Conservation (phyloP, 2,888 invertebrate genomes). For the Ornithoptera priamus region DNA sequence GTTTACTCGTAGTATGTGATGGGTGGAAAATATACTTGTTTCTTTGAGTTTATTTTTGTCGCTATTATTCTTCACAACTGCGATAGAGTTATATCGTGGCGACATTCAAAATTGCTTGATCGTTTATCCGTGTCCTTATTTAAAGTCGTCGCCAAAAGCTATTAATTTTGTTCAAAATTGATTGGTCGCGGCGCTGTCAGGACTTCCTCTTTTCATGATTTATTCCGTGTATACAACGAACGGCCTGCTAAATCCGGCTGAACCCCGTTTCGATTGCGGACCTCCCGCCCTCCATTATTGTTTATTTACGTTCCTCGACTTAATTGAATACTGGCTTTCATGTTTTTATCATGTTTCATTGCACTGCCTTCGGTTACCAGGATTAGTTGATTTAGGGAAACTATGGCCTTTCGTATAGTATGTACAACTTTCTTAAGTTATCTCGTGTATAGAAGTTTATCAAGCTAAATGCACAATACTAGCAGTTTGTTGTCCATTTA, state of each 20-base stretch:
- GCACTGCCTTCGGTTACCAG: constrained; percentile 13
- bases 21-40: no score
- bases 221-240: constrained; percentile 18
- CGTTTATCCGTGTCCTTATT: constrained; percentile 1
- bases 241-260: constrained; percentile 15
- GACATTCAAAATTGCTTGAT: neutral
- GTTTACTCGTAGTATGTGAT: neutral
- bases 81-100: neutral
- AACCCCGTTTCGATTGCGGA: constrained; percentile 16
- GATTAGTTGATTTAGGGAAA: constrained; percentile 27
- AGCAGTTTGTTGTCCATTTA: neutral
- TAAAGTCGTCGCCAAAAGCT: constrained; percentile 9
- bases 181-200: constrained; percentile 17
- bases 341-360: constrained; percentile 24
- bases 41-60: neutral
- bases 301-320: constrained; percentile 22
- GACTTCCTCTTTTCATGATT: constrained; percentile 24
- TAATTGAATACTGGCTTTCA: constrained; percentile 29
- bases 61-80: neutral
- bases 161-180: constrained; percentile 21
- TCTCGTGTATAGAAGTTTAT: constrained; percentile 4
- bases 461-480: neutral
- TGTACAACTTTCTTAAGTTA: constrained; percentile 2
- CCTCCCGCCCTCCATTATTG: constrained; percentile 9
- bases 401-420: neutral